Evolutionary conservation across 2,888 invertebrate genomes (phyloP).

Genomic region (Timema cristinae): DNA sequence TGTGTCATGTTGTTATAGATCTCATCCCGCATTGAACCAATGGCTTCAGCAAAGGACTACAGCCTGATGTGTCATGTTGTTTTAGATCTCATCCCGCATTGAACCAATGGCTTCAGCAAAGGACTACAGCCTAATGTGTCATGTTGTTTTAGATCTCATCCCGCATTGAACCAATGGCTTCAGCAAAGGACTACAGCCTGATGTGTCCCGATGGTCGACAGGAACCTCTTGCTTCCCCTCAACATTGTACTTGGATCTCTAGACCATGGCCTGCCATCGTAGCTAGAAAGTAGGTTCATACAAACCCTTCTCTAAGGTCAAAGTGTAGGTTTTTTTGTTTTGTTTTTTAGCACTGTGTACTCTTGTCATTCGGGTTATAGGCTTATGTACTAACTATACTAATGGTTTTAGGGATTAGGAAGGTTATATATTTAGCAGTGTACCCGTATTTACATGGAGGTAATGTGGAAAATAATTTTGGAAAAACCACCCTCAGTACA

Average conservation of each 20-base stretch:
- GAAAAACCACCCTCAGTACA: no score
- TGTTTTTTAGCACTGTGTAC: no score
- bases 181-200: conserved; percentile 58
- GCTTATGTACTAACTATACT: no score
- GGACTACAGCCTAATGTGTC: no score
- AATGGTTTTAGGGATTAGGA: no score
- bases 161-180: conserved; percentile 36
- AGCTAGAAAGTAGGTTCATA: conserved; percentile 48
- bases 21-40: no score
- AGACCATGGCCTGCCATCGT: conserved; percentile 75
- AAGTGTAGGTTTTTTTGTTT: conserved; percentile 32
- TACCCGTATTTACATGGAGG: no score
- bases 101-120: conserved; percentile 42
- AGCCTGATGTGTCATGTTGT: not conserved
- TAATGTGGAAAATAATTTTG: no score
- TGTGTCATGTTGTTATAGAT: conserved; percentile 56
- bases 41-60: no score
- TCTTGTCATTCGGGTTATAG: no score
- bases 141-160: not conserved
- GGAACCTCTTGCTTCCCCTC: conserved; percentile 52
- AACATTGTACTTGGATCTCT: conserved; percentile 73
- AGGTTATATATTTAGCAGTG: no score
- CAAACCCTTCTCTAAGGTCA: no score
- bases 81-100: not conserved
- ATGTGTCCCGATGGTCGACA: conserved; percentile 73